A percentile compares a stretch with the other conserved stretches of the same genome.
Evolutionary conservation across 2,113 vertebrate species (phyloP).

Genomic region (Leptodactylus fuscus): DNA sequence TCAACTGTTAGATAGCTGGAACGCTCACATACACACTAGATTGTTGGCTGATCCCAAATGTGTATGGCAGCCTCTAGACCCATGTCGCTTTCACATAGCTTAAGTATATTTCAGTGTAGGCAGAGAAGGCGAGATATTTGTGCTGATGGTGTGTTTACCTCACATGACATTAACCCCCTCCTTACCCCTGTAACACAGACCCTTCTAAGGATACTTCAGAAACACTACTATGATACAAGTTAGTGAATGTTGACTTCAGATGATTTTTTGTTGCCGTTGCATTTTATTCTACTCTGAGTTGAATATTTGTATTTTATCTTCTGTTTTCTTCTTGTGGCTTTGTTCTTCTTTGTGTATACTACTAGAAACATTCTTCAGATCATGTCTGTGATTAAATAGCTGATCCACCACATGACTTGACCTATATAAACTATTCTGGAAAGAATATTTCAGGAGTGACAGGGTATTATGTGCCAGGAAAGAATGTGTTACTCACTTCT

Average conservation of each 20-base stretch:
- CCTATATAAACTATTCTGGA: constrained; percentile 12
- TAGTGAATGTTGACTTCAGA: background rate
- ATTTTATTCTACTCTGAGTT: background rate
- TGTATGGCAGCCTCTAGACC: no score
- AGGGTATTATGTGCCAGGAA: constrained; percentile 9
- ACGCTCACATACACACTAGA: no score
- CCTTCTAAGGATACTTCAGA: background rate
- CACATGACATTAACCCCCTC: no score
- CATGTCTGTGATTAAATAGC: background rate
- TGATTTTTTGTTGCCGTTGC: background rate
- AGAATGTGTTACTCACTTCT: constrained; percentile 24
- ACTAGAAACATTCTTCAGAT: background rate
- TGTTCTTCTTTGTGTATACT: background rate
- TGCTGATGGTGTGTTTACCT: background rate
- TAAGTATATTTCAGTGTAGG: no score
- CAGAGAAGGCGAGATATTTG: no score
- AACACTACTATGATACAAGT: background rate
- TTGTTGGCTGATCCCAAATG: no score
- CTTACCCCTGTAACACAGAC: background rate
- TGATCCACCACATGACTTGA: constrained; percentile 27
- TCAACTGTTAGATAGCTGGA: no score
- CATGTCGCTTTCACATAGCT: no score
- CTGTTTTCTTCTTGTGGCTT: background rate
- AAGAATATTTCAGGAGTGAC: constrained; percentile 31
- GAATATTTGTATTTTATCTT: background rate